phyloP scores from a whole-genome alignment of 2,797 vertebrate genomes.

The Enteromius treurensis region DNA sequence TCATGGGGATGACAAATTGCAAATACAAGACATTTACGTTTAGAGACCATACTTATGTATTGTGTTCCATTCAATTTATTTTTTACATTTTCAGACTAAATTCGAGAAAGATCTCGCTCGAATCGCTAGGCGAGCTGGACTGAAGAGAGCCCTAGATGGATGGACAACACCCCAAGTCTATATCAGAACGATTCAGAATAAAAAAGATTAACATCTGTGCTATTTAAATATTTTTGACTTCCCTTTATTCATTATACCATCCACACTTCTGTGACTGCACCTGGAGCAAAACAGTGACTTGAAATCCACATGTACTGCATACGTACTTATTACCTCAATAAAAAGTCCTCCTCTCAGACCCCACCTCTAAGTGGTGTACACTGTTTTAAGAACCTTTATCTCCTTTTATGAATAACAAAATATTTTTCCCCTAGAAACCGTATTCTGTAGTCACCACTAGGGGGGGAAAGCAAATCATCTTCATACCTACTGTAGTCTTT shows the following conservation, averaged over 20 bases:
- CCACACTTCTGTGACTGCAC: neutral
- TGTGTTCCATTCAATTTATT: neutral
- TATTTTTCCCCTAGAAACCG: neutral
- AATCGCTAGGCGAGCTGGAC: slow-evolving; percentile 86
- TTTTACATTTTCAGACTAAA: slow-evolving; percentile 69
- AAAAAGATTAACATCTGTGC: slow-evolving; percentile 44
- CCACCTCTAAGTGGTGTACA: neutral
- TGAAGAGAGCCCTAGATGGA: slow-evolving; percentile 83
- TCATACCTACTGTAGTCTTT: neutral
- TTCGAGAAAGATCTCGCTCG: slow-evolving; percentile 87
- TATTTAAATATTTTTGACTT: slow-evolving; percentile 22
- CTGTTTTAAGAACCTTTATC: neutral
- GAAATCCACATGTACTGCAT: neutral
- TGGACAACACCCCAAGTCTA: slow-evolving; percentile 89
- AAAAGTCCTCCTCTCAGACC: slow-evolving; percentile 20
- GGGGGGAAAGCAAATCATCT: neutral
- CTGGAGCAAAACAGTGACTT: slow-evolving; percentile 5
- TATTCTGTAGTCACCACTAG: slow-evolving; percentile 24
- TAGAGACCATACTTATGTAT: neutral
- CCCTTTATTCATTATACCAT: neutral
- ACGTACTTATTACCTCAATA: slow-evolving; percentile 41
- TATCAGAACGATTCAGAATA: slow-evolving; percentile 71
- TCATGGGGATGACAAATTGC: too few relatives aligned
- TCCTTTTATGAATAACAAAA: neutral
- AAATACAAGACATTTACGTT: neutral